Conservation (phyloP, 2,888 invertebrate genomes). For the Seira musarum region DNA sequence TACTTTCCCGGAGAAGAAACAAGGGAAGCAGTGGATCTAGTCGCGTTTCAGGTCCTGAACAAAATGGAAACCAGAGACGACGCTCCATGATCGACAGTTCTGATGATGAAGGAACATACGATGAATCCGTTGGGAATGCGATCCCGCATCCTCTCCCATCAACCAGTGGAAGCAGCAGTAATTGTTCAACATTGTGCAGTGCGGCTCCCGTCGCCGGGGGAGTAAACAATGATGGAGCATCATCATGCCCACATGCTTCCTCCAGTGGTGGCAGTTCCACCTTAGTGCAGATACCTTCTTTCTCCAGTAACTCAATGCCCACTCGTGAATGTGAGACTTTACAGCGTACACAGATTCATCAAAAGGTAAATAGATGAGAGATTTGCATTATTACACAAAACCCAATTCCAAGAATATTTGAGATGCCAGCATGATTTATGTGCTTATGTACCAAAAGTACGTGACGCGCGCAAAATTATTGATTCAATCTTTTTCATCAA, state of each 20-base stretch:
- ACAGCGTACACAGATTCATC: slow-evolving; percentile 91
- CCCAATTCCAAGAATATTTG: too few species aligned
- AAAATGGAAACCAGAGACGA: slow-evolving; percentile 44
- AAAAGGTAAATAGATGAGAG: slow-evolving; percentile 79
- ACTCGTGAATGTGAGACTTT: slow-evolving; percentile 91
- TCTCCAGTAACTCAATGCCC: slow-evolving; percentile 75
- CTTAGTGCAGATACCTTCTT: slow-evolving; percentile 71
- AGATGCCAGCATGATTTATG: slow-evolving; percentile 4
- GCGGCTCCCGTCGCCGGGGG: background rate
- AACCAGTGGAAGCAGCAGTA: slow-evolving; percentile 22
- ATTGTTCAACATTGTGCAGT: slow-evolving; percentile 29
- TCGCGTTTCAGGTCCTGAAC: background rate
- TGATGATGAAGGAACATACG: slow-evolving; percentile 79
- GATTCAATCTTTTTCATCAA: background rate
- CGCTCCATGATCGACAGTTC: slow-evolving; percentile 82
- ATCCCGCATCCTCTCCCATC: slow-evolving; percentile 21
- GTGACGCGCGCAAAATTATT: background rate
- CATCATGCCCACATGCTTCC: slow-evolving; percentile 17
- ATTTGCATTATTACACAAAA: too few species aligned
- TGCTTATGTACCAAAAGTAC: background rate
- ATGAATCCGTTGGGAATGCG: slow-evolving; percentile 16
- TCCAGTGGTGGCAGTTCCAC: background rate
- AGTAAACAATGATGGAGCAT: slow-evolving; percentile 17
- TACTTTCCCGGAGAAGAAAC: slow-evolving; percentile 76
- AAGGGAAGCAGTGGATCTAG: slow-evolving; percentile 31